Percentiles rank a stretch among this genome's conserved stretches.
phyloP scores from a whole-genome alignment of 2,113 vertebrate genomes.

The Plotosus lineatus region DNA sequence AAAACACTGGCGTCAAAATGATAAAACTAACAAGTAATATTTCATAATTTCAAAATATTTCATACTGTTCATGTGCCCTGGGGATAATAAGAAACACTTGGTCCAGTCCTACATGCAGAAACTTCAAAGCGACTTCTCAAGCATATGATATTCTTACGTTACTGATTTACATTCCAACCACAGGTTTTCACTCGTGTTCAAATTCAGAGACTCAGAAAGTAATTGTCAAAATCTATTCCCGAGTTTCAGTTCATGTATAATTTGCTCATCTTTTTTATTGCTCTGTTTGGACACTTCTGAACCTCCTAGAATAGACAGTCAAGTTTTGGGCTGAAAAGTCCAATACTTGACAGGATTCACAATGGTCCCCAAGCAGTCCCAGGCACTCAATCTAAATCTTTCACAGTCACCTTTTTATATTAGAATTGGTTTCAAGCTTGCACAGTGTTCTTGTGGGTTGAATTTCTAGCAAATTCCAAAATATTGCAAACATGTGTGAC shows the following conservation, averaged over 20 bases:
- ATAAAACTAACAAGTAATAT: background rate
- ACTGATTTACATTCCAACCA: background rate
- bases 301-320: background rate
- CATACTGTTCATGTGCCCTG: background rate
- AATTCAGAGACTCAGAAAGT: background rate
- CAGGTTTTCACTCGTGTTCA: background rate
- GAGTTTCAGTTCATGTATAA: background rate
- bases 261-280: background rate
- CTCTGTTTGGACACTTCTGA: background rate
- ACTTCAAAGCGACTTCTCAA: background rate
- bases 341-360: background rate
- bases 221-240: background rate
- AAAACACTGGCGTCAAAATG: background rate
- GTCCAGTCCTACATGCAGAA: background rate
- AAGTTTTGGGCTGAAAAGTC: background rate
- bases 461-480: background rate
- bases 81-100: background rate
- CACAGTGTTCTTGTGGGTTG: background rate
- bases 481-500: background rate
- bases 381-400: background rate
- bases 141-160: background rate
- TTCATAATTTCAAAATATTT: too few relatives aligned
- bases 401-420: background rate
- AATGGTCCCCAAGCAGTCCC: background rate
- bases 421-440: too few relatives aligned